Percentiles rank a stretch among this genome's conserved stretches.
Evolutionary conservation across 2,888 invertebrate species (phyloP).

Genomic region (Deilephila elpenor): DNA sequence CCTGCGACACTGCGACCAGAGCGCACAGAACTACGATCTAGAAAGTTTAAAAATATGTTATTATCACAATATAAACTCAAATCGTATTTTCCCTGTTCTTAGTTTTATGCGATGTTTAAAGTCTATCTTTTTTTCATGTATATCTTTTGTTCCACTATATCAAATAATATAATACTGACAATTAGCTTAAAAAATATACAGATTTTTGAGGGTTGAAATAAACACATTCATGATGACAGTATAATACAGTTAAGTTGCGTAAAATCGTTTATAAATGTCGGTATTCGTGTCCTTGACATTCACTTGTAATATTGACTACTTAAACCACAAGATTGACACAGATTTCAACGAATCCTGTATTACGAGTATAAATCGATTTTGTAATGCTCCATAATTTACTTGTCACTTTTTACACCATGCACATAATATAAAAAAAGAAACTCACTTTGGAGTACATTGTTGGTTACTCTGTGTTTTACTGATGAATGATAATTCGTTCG

Average conservation of each 20-base stretch:
- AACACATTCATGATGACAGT: not conserved
- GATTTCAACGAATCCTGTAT: not conserved
- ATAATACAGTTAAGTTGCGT: constrained; percentile 11
- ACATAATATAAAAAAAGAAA: constrained; percentile 26
- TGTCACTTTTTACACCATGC: not conserved
- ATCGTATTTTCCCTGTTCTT: no score
- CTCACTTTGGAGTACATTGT: constrained; percentile 70
- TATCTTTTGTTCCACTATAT: no score
- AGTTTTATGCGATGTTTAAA: not conserved
- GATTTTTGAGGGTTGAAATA: not conserved
- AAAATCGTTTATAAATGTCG: constrained; percentile 10
- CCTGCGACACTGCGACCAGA: constrained; percentile 59
- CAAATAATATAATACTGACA: no score
- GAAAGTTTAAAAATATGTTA: constrained; percentile 36
- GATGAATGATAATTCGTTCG: constrained; percentile 47
- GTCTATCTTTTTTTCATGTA: not conserved
- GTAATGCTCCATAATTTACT: not conserved
- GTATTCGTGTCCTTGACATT: constrained; percentile 16
- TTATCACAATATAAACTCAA: not conserved
- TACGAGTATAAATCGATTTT: not conserved
- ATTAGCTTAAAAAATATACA: no score
- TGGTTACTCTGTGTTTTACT: constrained; percentile 45
- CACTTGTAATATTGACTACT: not conserved
- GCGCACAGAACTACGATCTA: constrained; percentile 61
- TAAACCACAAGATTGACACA: constrained; percentile 2